phyloP scores from a whole-genome alignment of 2,113 vertebrate species.

The Paramormyrops kingsleyae region DNA sequence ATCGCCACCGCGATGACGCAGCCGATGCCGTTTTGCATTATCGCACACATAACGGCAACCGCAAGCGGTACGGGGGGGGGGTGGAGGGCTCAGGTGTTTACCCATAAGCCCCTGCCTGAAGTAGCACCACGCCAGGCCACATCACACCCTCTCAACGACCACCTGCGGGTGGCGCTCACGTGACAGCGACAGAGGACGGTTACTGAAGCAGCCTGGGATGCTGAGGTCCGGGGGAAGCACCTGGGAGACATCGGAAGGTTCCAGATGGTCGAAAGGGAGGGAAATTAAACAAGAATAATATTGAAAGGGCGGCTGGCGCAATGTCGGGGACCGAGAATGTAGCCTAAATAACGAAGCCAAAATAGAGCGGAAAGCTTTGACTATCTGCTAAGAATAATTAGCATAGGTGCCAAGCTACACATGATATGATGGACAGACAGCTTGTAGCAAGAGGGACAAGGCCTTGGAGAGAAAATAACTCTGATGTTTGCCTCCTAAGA shows the following conservation, averaged over 20 bases:
- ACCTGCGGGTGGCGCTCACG: background rate
- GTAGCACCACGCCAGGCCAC: background rate
- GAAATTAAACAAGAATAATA: background rate
- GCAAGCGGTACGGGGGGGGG: background rate
- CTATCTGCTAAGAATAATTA: slow-evolving; percentile 8
- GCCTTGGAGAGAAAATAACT: background rate
- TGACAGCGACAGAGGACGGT: no score
- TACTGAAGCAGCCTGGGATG: background rate
- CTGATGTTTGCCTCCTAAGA: background rate
- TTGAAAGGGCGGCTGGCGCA: background rate
- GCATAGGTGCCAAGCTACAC: background rate
- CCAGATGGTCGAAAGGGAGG: background rate
- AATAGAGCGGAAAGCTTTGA: slow-evolving; percentile 1
- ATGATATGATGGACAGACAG: background rate
- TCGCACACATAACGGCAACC: background rate
- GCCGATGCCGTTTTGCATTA: background rate
- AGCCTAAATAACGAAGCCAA: slow-evolving; percentile 9
- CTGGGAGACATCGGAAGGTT: background rate
- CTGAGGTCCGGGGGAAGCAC: no score
- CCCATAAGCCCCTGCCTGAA: background rate
- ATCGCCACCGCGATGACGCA: no score
- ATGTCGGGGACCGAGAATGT: background rate
- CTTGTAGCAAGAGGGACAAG: background rate
- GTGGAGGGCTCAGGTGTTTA: no score
- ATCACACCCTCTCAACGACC: no score